phyloP scores from a whole-genome alignment of 2,113 vertebrate genomes.

The Campylomormyrus numenius region DNA sequence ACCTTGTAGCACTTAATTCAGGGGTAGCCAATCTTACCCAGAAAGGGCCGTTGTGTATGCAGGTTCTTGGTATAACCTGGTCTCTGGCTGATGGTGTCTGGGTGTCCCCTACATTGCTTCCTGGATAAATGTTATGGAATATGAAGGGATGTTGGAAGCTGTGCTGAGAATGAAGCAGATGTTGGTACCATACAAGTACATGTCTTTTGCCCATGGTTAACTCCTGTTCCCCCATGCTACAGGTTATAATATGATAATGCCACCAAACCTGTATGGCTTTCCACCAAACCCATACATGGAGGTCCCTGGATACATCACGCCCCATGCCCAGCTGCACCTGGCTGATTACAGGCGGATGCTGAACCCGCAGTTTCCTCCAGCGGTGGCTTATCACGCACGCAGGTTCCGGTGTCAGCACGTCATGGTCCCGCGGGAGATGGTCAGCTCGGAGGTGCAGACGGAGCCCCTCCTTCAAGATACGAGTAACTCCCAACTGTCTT shows the following conservation, averaged over 20 bases:
- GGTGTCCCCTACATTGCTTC: not conserved
- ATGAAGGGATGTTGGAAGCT: not conserved
- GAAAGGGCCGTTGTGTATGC: no score
- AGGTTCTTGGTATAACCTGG: no score
- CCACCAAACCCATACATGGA: conserved; percentile 53
- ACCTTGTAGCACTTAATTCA: not conserved
- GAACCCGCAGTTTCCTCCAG: conserved; percentile 55
- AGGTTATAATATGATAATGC: conserved; percentile 59
- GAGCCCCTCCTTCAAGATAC: conserved; percentile 37
- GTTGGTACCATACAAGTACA: not conserved
- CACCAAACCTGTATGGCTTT: conserved; percentile 37
- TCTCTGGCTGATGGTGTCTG: not conserved
- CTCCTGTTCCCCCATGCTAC: not conserved
- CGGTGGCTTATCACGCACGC: conserved; percentile 59
- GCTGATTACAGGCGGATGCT: conserved; percentile 61
- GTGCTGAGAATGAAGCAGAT: not conserved
- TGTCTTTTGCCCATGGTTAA: not conserved
- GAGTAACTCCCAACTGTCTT: conserved; percentile 8
- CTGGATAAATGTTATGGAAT: not conserved
- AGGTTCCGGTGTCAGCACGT: conserved; percentile 56
- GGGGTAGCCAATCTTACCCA: no score
- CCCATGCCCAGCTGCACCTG: conserved; percentile 57
- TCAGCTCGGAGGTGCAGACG: conserved; percentile 61
- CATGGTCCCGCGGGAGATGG: conserved; percentile 37
- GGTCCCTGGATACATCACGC: conserved; percentile 55